These are phyloP conservation scores for Pseudomyrmex flavicornis DNA, from an alignment of 1,140 invertebrate genomes.

Conservation along the genomic window DNA sequence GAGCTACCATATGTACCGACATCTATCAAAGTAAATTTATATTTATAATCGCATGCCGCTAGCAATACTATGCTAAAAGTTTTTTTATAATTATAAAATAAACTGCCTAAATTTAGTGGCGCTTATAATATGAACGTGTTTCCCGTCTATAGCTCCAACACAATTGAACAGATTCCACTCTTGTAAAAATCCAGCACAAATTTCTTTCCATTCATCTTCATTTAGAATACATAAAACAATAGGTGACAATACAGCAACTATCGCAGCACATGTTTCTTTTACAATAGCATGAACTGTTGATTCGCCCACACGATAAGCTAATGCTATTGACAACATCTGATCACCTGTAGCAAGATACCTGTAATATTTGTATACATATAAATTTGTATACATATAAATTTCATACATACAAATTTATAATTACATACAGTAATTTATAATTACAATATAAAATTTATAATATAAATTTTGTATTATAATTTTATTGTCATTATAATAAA, in stretches of 20 bases:
- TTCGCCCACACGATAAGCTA: neutral
- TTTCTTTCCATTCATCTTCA: neutral
- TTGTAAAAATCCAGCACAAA: neutral
- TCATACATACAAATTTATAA: no score
- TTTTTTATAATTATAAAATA: conserved; percentile 9
- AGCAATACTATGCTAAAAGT: conserved; percentile 7
- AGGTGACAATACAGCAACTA: neutral
- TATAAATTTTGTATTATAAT: neutral
- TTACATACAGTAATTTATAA: no score
- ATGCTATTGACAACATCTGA: neutral
- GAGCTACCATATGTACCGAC: neutral
- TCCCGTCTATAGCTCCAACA: neutral
- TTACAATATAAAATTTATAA: no score
- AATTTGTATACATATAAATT: no score
- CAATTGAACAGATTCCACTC: neutral
- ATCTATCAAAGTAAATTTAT: neutral
- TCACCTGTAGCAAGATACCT: conserved; percentile 7
- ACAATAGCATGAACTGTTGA: neutral
- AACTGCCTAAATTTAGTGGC: neutral
- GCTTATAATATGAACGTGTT: neutral
- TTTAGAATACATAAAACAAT: neutral
- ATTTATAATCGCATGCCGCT: neutral
- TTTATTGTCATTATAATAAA: no score
- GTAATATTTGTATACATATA: neutral
- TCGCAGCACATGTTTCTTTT: neutral